Evolutionary conservation across 35 echinoderm and acorn worm genomes (phyloP), one percentile per base, ranked within the genome.

Genomic region (Strongylocentrotus purpuratus): DNA sequence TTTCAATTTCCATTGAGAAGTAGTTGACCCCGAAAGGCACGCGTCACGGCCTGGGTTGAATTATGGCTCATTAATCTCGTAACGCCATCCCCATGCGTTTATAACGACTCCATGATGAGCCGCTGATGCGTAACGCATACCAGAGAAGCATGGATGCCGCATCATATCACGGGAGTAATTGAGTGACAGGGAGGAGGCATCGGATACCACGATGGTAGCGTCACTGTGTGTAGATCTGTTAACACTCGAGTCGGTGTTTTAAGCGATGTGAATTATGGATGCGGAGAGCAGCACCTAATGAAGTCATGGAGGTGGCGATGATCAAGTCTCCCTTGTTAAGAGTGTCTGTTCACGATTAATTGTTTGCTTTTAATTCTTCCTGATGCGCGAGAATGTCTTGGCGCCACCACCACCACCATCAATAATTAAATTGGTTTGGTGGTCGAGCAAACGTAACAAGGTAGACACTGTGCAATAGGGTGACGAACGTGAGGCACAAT

Each of bases 121-220:
- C 65, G 65, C 65, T 78, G 65, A 78, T 78, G 65, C 65, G 65
- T 78, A 78, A 78, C 65, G 65, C 65, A 78, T 78, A 78, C 65
- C 65, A 4, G 4, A 78, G 65, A 78, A 78, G 65, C 65, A 78
- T 78, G 65, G 65, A 78, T 78, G 65, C 65, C 65, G 65, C 65
- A 7, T 78, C 65, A n/a, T 78, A 78, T 78, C 65, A 78, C 7
- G 65, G 22, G 65, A 22, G 65, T 78, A 78, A 78, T 78, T 78
- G 65, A n/a, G 65, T 78, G 65, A 78, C 65, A 78, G 65, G 28
- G 20, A 7, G 20, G 20, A 78, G 22, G 65, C 65, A 78, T 78
- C 4, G 0, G 65, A 25, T n/a, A 78, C 65, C 65, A 28, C 65
- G 65, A 1, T 28, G 20, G 65, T 22, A 25, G 61, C 61, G 61